Base-by-base conservation (phyloP, 2,888 invertebrate genomes). In the Drymonia ruficornis region DNA sequence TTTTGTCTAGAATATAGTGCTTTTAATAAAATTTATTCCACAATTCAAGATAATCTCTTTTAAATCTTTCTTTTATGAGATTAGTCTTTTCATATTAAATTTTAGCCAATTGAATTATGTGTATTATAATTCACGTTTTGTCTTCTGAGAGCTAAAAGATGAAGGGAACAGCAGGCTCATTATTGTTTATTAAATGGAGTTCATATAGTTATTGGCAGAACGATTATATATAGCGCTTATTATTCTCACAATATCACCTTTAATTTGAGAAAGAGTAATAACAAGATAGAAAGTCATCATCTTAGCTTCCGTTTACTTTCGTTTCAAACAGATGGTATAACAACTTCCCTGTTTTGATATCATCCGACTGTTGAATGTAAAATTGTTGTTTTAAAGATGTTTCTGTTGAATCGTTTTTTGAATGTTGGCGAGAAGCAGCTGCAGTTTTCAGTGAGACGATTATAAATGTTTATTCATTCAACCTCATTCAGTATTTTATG, bases 331-430 rank as follows among this genome's bases (percentile, higher is more conserved):
- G 67, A 78, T 84, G 80, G 84, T 86, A 78, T 81, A 71, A 77
- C 74, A 78, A 67, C 65, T 74, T 74, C 70, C 67, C 55, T 77
- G 77, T 81, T 85, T 76, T 81, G 81, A 85, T 74, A 83, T 77
- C 66, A 61, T 52, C 67, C 86, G 70, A 63, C 76, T 80, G 82
- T 76, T 78, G 67, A 72, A 70, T 74, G 74, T 63, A 61, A 66
- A 68, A 61, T 67, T 65, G 64, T 76, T 73, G 63, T 77, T 72
- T 73, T 59, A 73, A 72, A 65, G 67, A 70, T 69, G 63, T 70
- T 65, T 65, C 51, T 58, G 56, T 55, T 54, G 23, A 54, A 55
- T 59, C 46, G 46, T 50, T 55, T 61, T 62, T 61, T 34, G 40
- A 34, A 19, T 19, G 2, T 15, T 11, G 40, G 2, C 60, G 28